Evolutionary conservation across 2,888 invertebrate genomes (phyloP).

Genomic region (Brachynemurus nebulosus): DNA sequence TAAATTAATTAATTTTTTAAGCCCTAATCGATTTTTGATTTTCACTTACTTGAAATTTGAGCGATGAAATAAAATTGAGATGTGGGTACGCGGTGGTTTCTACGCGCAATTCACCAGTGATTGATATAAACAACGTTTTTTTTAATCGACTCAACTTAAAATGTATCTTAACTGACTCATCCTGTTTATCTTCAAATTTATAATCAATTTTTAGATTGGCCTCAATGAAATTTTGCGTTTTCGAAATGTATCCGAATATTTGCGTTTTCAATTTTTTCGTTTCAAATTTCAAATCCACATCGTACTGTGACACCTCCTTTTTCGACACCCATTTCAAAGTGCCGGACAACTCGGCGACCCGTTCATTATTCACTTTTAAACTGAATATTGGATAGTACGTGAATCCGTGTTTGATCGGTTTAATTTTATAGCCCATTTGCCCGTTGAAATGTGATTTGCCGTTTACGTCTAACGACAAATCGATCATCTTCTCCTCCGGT

Average conservation of each 20-base stretch:
- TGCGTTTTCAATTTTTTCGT: constrained; percentile 62
- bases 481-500: constrained; percentile 50
- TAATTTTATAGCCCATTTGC: constrained; percentile 42
- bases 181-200: constrained; percentile 42
- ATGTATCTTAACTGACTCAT: constrained; percentile 39
- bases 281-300: constrained; percentile 60
- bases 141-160: constrained; percentile 32
- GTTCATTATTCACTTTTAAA: constrained; percentile 57
- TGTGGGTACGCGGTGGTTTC: constrained; percentile 64
- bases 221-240: constrained; percentile 30
- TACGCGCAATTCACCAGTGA: constrained; percentile 51
- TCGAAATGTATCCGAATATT: constrained; percentile 53
- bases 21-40: too few relatives aligned
- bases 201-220: constrained; percentile 52
- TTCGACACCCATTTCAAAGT: constrained; percentile 45
- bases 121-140: constrained; percentile 40
- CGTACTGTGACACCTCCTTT: constrained; percentile 60
- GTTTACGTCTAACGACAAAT: constrained; percentile 58
- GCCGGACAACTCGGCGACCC: constrained; percentile 58
- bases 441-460: constrained; percentile 56
- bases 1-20: constrained; percentile 17
- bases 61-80: constrained; percentile 50
- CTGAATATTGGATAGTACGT: constrained; percentile 56
- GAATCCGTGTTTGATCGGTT: constrained; percentile 48
- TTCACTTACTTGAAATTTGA: constrained; percentile 51